Percentiles rank a stretch among this genome's conserved stretches.
These are phyloP conservation scores for Melinaea menophilus DNA, from an alignment of 2,888 invertebrate species.

Conservation along the genomic window DNA sequence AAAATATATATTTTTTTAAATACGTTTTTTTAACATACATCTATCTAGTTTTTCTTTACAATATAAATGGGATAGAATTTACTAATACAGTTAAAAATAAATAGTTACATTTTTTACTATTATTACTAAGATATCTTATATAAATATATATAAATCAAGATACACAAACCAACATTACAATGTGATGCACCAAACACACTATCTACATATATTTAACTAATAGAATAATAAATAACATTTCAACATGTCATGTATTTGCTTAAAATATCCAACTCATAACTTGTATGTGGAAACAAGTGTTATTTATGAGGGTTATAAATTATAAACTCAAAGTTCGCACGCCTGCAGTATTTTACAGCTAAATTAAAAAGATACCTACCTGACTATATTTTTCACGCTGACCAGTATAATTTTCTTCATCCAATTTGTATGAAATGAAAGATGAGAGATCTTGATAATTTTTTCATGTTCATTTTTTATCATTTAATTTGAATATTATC, in stretches of 20 bases:
- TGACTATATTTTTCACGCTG: background rate
- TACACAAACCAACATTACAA: too few relatives aligned
- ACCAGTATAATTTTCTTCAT: constrained; percentile 1
- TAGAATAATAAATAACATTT: background rate
- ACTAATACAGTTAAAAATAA: too few relatives aligned
- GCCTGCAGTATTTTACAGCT: constrained; percentile 1
- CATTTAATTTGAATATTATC: background rate
- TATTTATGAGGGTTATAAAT: constrained; percentile 3
- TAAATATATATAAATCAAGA: too few relatives aligned
- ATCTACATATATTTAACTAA: background rate
- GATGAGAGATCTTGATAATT: constrained; percentile 1
- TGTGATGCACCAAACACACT: too few relatives aligned
- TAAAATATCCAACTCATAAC: background rate
- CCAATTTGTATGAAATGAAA: constrained; percentile 1
- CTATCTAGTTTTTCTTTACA: too few relatives aligned
- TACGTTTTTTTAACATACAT: too few relatives aligned
- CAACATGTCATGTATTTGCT: background rate
- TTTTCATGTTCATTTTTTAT: background rate
- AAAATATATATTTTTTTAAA: too few relatives aligned
- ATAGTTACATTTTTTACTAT: too few relatives aligned
- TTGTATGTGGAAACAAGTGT: background rate
- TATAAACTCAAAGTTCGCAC: background rate
- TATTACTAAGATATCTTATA: too few relatives aligned
- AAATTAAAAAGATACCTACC: constrained; percentile 2
- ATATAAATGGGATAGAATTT: too few relatives aligned